phyloP scores from a whole-genome alignment of 2,113 vertebrate species.

The Tetraodon nigroviridis region DNA sequence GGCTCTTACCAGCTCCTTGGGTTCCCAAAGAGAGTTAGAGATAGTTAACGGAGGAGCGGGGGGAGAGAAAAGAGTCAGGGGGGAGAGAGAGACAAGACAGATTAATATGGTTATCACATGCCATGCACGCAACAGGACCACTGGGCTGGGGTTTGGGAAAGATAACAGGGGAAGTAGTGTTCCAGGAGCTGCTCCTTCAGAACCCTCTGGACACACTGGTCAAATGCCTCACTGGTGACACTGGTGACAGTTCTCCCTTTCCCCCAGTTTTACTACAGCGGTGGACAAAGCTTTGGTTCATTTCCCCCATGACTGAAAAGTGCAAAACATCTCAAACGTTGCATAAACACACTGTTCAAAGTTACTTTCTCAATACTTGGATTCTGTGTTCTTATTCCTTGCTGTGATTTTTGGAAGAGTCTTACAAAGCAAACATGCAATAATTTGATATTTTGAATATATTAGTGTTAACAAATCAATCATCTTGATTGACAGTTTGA shows the following conservation, averaged over 20 bases:
- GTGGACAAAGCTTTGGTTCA: not conserved
- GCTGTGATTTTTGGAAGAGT: not conserved
- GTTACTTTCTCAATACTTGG: too few species aligned
- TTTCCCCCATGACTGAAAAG: too few species aligned
- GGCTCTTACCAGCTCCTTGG: conserved; percentile 95
- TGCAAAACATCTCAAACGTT: conserved; percentile 10
- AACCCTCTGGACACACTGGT: conserved; percentile 46
- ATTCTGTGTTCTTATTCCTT: not conserved
- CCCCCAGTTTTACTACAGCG: not conserved
- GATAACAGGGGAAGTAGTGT: conserved; percentile 72
- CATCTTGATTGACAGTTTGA: too few species aligned
- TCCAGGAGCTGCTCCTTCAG: conserved; percentile 37
- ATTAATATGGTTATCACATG: conserved; percentile 89
- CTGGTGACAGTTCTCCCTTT: conserved; percentile 39
- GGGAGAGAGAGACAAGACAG: conserved; percentile 67
- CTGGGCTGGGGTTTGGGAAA: conserved; percentile 57
- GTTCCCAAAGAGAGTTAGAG: conserved; percentile 80
- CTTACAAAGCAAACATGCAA: conserved; percentile 9
- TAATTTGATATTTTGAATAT: not conserved
- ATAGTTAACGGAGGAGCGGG: conserved; percentile 56
- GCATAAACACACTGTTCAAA: too few species aligned
- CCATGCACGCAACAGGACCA: conserved; percentile 78
- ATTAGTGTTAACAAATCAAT: too few species aligned
- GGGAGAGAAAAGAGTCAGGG: conserved; percentile 49
- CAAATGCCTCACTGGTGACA: conserved; percentile 14